Conservation (phyloP, 2,113 vertebrate genomes). For the Hepsetus odoe region DNA sequence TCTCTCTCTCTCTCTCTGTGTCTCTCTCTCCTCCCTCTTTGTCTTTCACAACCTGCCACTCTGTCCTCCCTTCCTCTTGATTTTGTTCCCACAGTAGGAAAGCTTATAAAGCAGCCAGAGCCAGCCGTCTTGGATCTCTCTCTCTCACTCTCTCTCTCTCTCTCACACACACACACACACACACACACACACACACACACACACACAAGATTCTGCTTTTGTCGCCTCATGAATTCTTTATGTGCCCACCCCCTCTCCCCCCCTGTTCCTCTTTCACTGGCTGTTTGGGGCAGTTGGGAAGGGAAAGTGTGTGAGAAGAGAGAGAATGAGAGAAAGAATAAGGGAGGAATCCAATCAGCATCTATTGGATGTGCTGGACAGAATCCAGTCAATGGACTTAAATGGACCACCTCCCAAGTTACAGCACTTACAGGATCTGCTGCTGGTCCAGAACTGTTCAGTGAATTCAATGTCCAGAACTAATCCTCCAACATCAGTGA, state of each 20-base stretch:
- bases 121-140: not conserved
- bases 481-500: too few relatives aligned
- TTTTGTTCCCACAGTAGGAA: constrained; percentile 15
- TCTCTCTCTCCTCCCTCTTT: constrained; percentile 1
- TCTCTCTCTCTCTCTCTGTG: not conserved
- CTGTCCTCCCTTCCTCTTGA: not conserved
- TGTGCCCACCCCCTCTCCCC: not conserved
- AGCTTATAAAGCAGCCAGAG: constrained; percentile 9
- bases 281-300: not conserved
- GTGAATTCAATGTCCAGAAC: too few relatives aligned
- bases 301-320: not conserved
- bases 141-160: not conserved
- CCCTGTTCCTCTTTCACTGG: not conserved
- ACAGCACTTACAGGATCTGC: too few relatives aligned
- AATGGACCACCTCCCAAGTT: too few relatives aligned
- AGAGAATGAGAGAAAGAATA: not conserved
- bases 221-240: not conserved
- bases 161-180: constrained; percentile 14
- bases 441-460: too few relatives aligned
- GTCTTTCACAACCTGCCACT: constrained; percentile 51
- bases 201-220: constrained; percentile 3
- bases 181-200: constrained; percentile 27
- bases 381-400: not conserved
- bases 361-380: not conserved
- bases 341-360: not conserved